Conservation (phyloP, 2,797 vertebrate genomes). For the Lateolabrax maculatus region DNA sequence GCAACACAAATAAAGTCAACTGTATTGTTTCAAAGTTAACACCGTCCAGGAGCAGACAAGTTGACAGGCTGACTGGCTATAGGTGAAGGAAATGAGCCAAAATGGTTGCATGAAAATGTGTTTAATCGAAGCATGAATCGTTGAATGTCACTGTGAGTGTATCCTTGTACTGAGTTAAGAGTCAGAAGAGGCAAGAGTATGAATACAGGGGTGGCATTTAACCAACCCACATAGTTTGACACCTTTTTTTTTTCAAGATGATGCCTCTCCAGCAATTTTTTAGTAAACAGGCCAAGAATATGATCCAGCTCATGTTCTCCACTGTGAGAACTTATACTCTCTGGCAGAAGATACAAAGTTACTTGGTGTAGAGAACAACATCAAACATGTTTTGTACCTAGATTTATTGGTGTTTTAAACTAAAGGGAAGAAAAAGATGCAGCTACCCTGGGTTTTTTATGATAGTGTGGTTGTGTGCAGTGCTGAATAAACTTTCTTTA, state of each 20-base stretch:
- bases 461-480: not conserved
- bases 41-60: not conserved
- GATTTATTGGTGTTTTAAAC: constrained; percentile 1
- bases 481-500: not conserved
- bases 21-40: not conserved
- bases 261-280: not conserved
- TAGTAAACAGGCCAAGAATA: not conserved
- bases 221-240: not conserved
- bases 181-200: not conserved
- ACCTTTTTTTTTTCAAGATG: too few species aligned
- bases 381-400: not conserved
- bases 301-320: not conserved
- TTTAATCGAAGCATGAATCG: not conserved
- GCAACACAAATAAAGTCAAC: too few species aligned
- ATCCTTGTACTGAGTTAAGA: not conserved
- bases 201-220: not conserved
- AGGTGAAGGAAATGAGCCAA: not conserved
- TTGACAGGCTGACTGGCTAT: not conserved
- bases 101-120: not conserved
- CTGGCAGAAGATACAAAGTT: not conserved
- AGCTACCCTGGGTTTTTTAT: not conserved
- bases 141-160: not conserved
- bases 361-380: not conserved
- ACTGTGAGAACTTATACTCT: not conserved
- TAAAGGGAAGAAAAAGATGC: not conserved